Evolutionary conservation across 2,888 invertebrate genomes (phyloP), one percentile per base, ranked within the genome.

Genomic region (Agrilus mali): DNA sequence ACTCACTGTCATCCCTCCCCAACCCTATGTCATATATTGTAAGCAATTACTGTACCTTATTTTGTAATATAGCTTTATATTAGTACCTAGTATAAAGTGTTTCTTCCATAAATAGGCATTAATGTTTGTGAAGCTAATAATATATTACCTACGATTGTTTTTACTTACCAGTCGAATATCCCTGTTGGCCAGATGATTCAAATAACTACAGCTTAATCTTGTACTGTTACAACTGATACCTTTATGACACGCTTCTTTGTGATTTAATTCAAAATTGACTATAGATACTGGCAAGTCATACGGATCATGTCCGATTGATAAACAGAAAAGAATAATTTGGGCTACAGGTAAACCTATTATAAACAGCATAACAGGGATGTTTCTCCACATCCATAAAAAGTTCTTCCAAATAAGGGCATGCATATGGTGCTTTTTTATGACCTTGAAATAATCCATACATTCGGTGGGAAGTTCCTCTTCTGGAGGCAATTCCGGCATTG

Each of bases 291-390:
- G 77, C 1, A 94, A 69, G 12, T 83, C 81, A 7, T 72, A 69
- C 0, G 90, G 90, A 60, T 88, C 86, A 60, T 85, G 84, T n/a
- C 90, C 90, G 53, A 92, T 86, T 13, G 92, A 84, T 40, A 86
- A 67, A 60, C 92, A 93, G 70, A 93, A 94, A 37, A 94, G 67
- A 16, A 90, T 69, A 58, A 87, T 88, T 70, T 94, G 90, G 2
- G 83, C 74, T 3, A 89, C 78, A 0, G 94, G 94, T 40, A 94
- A 71, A 12, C 85, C 82, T 49, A 90, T 79, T 53, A 93, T 82
- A 65, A 93, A 93, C 37, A 83, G 64, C 73, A 94, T 78, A 33
- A 90, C 76, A 1, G 84, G 81, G 49, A 82, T 77, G 65, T 90
- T 90, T 55, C 90, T 75, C 71, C 84, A 80, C 73, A 90, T 80